These are phyloP conservation scores for Rhodophaea formosa DNA, from an alignment of 2,888 invertebrate species.

Conservation along the genomic window DNA sequence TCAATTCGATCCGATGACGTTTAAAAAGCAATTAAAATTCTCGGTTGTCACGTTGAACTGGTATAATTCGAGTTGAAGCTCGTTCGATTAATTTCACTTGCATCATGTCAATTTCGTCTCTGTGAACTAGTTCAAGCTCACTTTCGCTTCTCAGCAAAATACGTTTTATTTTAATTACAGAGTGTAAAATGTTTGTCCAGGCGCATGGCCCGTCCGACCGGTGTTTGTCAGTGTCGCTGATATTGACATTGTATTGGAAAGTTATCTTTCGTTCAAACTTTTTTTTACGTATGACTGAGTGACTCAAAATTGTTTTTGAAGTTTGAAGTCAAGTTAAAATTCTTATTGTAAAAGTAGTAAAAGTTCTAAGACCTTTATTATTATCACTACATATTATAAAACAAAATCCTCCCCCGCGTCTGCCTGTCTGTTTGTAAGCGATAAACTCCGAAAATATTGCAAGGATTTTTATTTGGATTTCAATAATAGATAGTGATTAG, in stretches of 20 bases:
- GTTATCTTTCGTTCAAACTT: conserved; percentile 60
- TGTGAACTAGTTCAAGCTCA: conserved; percentile 46
- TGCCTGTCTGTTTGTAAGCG: too few species aligned
- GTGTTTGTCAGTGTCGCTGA: conserved; percentile 37
- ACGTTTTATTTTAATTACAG: conserved; percentile 37
- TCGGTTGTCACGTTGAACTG: conserved; percentile 13
- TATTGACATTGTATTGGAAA: conserved; percentile 73
- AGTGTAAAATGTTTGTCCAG: conserved; percentile 30
- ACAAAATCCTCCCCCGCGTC: too few species aligned
- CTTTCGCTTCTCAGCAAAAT: conserved; percentile 50
- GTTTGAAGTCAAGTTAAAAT: too few species aligned
- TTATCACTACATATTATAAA: too few species aligned
- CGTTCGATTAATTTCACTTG: conserved; percentile 38
- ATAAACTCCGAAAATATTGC: too few species aligned
- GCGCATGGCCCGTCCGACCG: conserved; percentile 37
- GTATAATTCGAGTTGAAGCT: conserved; percentile 16
- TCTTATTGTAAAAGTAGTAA: too few species aligned
- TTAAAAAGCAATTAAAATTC: conserved; percentile 12
- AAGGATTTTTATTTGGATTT: too few species aligned
- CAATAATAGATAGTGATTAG: too few species aligned
- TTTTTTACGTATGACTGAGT: too few species aligned
- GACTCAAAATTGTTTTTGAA: too few species aligned
- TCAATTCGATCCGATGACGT: not conserved
- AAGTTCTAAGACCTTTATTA: too few species aligned
- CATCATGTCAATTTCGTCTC: conserved; percentile 35